A percentile compares a stretch with the other conserved stretches of the same genome.
Conservation (phyloP, 2,888 invertebrate species). For the Mellilla xanthometata region DNA sequence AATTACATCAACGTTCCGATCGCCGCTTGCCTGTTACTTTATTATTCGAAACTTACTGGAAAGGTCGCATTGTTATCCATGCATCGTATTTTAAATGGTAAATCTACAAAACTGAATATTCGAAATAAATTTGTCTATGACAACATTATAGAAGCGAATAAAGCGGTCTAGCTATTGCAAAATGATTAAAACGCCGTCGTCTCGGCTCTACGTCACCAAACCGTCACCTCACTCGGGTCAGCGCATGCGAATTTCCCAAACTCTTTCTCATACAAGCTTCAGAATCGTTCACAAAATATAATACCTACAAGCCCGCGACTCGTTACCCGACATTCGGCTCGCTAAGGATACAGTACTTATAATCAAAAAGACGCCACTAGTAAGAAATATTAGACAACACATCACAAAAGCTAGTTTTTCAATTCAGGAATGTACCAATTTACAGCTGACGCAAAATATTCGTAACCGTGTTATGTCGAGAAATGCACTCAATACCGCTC, state of each 20-base stretch:
- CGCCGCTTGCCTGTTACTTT: conserved; percentile 37
- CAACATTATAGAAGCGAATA: conserved; percentile 69
- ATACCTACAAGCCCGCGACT: conserved; percentile 50
- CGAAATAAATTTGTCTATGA: conserved; percentile 61
- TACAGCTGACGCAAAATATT: conserved; percentile 10
- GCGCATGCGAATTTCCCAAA: conserved; percentile 69
- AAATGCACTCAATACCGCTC: background rate
- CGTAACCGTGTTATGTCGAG: background rate
- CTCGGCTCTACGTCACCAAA: conserved; percentile 59
- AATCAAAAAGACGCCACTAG: conserved; percentile 28
- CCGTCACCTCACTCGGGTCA: conserved; percentile 67
- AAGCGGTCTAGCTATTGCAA: conserved; percentile 69
- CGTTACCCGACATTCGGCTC: conserved; percentile 27
- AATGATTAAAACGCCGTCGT: conserved; percentile 52
- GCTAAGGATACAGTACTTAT: conserved; percentile 28
- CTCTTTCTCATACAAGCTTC: conserved; percentile 26
- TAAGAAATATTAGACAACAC: conserved; percentile 63
- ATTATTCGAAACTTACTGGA: conserved; percentile 40
- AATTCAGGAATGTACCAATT: conserved; percentile 72
- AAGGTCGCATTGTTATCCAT: conserved; percentile 51
- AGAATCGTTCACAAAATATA: conserved; percentile 27
- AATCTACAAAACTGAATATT: conserved; percentile 62
- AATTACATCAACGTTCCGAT: conserved; percentile 36
- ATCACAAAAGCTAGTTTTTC: conserved; percentile 76
- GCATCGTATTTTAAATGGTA: conserved; percentile 49